A percentile compares a stretch with the other conserved stretches of the same genome.
Conservation (phyloP, 2,888 invertebrate genomes). For the Macrophya alboannulata region DNA sequence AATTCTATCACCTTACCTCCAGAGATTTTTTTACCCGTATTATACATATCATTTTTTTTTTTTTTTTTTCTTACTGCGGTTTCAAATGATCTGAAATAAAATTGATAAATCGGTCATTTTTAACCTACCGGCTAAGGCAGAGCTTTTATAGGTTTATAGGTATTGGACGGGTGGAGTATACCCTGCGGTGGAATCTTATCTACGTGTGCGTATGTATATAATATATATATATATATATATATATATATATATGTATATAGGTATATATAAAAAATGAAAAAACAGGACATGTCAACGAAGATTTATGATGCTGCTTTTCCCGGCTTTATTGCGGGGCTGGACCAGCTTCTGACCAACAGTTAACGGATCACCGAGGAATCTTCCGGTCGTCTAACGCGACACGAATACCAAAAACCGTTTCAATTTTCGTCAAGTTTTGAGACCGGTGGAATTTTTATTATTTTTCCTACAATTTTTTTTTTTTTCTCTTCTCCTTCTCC, state of each 20-base stretch:
- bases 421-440: constrained; percentile 41
- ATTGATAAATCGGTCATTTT: background rate
- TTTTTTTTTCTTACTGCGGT: background rate
- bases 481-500: background rate
- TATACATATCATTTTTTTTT: background rate
- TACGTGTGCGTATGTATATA: background rate
- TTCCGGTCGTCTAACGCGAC: constrained; percentile 24
- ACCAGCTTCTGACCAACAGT: constrained; percentile 40
- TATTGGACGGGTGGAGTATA: background rate
- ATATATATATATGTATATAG: too few relatives aligned
- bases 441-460: constrained; percentile 8
- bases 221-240: too few relatives aligned
- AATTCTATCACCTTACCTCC: background rate
- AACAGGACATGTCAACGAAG: constrained; percentile 50
- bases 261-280: background rate
- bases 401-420: constrained; percentile 34
- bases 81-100: background rate
- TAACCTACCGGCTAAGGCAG: too few relatives aligned
- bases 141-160: too few relatives aligned
- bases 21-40: background rate
- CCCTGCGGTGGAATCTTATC: constrained; percentile 14
- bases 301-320: constrained; percentile 42
- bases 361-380: constrained; percentile 50
- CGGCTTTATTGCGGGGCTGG: constrained; percentile 39
- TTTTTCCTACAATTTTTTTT: background rate